These are phyloP conservation scores for Catamblyrhynchus diadema DNA, from an alignment of 2,797 vertebrate genomes.

Conservation along the genomic window DNA sequence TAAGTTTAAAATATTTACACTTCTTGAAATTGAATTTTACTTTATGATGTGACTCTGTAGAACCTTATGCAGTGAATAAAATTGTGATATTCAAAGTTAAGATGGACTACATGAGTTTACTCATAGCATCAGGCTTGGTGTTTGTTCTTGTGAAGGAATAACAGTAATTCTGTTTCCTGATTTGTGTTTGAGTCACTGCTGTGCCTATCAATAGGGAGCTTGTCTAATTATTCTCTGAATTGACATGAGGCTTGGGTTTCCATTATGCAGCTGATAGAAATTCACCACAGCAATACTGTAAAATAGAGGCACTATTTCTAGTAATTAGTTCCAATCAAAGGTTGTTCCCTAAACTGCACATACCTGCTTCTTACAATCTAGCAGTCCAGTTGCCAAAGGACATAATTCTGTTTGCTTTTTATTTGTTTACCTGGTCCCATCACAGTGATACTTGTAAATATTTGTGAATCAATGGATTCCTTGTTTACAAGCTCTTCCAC, in stretches of 20 bases:
- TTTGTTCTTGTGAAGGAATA: background rate
- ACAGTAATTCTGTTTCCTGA: background rate
- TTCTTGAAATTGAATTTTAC: background rate
- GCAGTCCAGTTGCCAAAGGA: background rate
- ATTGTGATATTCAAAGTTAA: background rate
- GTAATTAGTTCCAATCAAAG: constrained; percentile 6
- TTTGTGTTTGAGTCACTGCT: background rate
- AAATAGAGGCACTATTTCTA: background rate
- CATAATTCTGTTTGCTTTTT: background rate
- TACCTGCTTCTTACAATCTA: background rate
- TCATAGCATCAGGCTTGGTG: background rate
- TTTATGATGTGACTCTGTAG: background rate
- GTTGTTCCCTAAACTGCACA: background rate
- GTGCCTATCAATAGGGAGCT: background rate
- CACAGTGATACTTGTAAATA: background rate
- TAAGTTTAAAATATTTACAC: background rate
- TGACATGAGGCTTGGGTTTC: background rate
- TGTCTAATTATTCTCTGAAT: constrained; percentile 19
- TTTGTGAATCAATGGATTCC: background rate
- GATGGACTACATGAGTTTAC: background rate
- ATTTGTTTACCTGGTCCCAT: background rate
- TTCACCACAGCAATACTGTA: background rate
- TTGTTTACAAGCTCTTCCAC: background rate
- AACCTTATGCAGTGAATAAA: background rate
- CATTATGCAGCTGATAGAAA: background rate